Base-by-base conservation (phyloP, 2,797 vertebrate genomes). In the Premnoplex brunnescens region DNA sequence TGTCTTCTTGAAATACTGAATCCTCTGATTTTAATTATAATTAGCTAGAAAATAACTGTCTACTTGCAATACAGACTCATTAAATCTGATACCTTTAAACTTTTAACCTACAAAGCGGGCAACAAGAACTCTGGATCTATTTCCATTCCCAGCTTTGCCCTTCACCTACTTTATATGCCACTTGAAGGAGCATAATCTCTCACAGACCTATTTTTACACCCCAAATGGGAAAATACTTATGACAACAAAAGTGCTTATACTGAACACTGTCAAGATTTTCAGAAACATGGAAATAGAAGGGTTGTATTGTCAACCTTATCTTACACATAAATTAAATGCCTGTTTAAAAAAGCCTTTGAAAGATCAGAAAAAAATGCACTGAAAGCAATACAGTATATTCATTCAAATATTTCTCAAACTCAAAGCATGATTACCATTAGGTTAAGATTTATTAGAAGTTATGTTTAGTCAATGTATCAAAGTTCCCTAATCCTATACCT, bases 31-130 rank as follows among this genome's bases (percentile, higher is more conserved):
- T 92, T 80, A 88, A 72, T 75, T 84, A 63, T 74, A 79, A 88
- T 63, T 80, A 92, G 79, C 69, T 51, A 85, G 79, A 95, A 96
- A 88, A 83, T 72, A 88, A 86, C 16, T 13, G 39, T 32, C 60
- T 58, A 54, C 43, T 77, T 92, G 72, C 60, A 93, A 80, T n/a
- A 83, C 16, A 67, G 48, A 54, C 37, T 81, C 67, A 93, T 82
- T 93, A 90, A 93, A 92, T 72, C 55, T 34, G 91, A 94, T 89
- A 83, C 51, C n/a, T 85, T 89, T 87, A 92, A 22, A 81, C 79
- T 91, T 94, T 91, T 91, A 93, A 94, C 54, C 81, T 75, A 64
- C 81, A 85, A 88, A 89, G 34, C 28, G 39, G 36, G 28, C 6
- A 3, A 88, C 36, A 54, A 89, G n/a, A 90, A 75, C 74, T 88